Base-by-base conservation (phyloP, 2,797 vertebrate genomes). In the Triplophysa bombifrons region DNA sequence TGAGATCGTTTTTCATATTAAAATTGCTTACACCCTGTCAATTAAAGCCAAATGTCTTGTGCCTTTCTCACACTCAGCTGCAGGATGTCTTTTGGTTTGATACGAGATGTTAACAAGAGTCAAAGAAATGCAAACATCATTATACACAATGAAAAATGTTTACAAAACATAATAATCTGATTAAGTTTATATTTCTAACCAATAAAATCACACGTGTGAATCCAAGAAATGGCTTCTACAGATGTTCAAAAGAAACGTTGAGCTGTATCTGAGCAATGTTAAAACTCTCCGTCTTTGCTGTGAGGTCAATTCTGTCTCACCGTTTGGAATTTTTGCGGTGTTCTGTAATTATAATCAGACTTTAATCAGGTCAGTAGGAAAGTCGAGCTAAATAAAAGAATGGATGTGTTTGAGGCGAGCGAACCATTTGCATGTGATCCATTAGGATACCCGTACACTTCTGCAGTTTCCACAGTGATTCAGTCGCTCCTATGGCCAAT, bases 381-480 rank as follows among this genome's bases (percentile, higher is more conserved):
- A 68, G 10, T 48, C 64, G 53, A 73, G 27, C 72, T 64, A n/a
- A 10, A 67, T 27, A 53, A 19, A 19, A 66, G 44, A 73, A 41
- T 41, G 56, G 20, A 78, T 81, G 63, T 41, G 12, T 64, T 78
- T 56, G 53, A 44, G 27, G 27, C 56, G 46, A 56, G 27, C 48
- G 53, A 25, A 63, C 50, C 63, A 70, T 76, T 50, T 71, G 55
- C 60, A 60, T 76, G 70, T 72, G 73, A 84, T 84, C 66, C 70
- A 83, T 86, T 80, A 79, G 73, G 60, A 76, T 30, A 13, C 50
- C 66, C 34, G 61, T 60, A 55, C 65, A 58, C 75, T 67, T 74
- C 61, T 78, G 38, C 63, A 68, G 51, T 77, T 77, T 82, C 74
- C 63, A 76, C 67, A 44, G 66, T 86, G 83, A 84, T 82, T 80